phyloP scores from a whole-genome alignment of 2,888 invertebrate species.

The Eilema sororculum region DNA sequence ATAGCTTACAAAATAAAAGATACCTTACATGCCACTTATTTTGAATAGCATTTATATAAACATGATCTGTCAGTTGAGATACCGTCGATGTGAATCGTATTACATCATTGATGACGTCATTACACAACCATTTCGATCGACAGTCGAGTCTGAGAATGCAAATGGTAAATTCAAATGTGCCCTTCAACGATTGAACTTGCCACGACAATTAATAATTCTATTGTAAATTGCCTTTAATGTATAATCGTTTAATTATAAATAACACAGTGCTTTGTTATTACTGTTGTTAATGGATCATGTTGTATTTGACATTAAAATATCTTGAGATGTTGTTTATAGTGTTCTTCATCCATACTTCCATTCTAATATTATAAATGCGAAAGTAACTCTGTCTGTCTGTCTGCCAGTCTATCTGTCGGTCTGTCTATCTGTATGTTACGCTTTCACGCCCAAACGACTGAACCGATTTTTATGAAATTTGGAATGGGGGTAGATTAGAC shows the following conservation, averaged over 20 bases:
- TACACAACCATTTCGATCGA: slow-evolving; percentile 67
- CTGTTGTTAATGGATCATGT: slow-evolving; percentile 4
- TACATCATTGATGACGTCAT: slow-evolving; percentile 82
- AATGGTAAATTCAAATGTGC: slow-evolving; percentile 73
- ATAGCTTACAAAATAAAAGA: slow-evolving; percentile 30
- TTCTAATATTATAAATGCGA: no score
- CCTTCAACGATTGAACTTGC: slow-evolving; percentile 71
- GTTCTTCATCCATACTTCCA: neutral
- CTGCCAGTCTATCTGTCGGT: no score
- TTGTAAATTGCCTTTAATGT: slow-evolving; percentile 36
- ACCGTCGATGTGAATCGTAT: slow-evolving; percentile 64
- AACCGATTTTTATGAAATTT: no score
- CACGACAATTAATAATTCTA: slow-evolving; percentile 51
- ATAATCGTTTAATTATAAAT: slow-evolving; percentile 7
- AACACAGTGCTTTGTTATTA: neutral
- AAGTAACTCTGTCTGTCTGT: no score
- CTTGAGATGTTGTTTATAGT: neutral
- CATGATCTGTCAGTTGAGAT: slow-evolving; percentile 53
- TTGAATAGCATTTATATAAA: slow-evolving; percentile 49
- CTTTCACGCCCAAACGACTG: no score
- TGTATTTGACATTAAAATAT: neutral
- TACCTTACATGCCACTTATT: slow-evolving; percentile 37
- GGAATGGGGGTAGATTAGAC: no score
- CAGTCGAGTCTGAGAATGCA: slow-evolving; percentile 68
- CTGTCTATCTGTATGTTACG: no score